A percentile compares a stretch with the other conserved stretches of the same genome.
phyloP scores from a whole-genome alignment of 2,797 vertebrate species.

The Falco cherrug region DNA sequence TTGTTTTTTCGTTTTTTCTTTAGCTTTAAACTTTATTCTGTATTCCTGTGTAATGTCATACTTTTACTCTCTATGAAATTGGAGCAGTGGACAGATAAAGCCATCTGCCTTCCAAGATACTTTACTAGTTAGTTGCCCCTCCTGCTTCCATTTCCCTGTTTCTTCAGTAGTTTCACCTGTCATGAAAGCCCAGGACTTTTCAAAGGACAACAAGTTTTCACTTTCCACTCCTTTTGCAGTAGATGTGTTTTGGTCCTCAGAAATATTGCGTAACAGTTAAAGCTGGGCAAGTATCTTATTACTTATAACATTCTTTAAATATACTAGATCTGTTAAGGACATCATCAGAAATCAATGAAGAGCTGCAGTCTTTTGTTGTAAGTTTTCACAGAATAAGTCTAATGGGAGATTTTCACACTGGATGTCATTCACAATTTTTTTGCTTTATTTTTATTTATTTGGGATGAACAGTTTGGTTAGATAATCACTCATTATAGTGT shows the following conservation, averaged over 20 bases:
- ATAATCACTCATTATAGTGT: neutral
- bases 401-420: neutral
- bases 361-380: neutral
- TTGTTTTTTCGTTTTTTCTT: neutral
- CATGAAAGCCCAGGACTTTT: neutral
- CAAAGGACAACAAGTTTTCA: neutral
- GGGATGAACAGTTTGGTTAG: neutral
- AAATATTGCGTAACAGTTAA: neutral
- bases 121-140: neutral
- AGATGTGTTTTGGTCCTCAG: neutral
- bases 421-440: neutral
- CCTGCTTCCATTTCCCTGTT: neutral
- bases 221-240: neutral
- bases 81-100: neutral
- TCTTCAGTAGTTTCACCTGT: neutral
- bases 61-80: neutral
- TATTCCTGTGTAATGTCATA: accelerated
- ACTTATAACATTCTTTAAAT: neutral
- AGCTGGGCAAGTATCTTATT: neutral
- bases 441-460: neutral
- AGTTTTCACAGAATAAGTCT: neutral
- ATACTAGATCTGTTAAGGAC: neutral
- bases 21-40: neutral
- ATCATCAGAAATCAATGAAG: neutral
- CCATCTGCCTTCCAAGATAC: neutral